phyloP scores from a whole-genome alignment of 1,140 invertebrate genomes.

The Drosophila rhopaloa region DNA sequence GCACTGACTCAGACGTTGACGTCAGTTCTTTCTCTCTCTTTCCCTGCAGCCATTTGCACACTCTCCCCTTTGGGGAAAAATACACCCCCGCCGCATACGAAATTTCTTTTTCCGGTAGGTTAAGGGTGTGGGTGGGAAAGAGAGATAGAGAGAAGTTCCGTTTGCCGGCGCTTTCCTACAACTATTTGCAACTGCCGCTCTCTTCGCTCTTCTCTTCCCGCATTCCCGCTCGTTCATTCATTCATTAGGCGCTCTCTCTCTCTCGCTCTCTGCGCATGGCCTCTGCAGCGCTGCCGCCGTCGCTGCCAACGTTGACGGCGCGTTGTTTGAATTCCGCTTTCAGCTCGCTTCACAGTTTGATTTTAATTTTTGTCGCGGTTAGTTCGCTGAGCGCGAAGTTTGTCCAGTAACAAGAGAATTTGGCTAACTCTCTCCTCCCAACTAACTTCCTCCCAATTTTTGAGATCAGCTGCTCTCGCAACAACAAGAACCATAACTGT shows the following conservation, averaged over 20 bases:
- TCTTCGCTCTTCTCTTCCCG: slow-evolving; percentile 18
- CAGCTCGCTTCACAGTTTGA: slow-evolving; percentile 63
- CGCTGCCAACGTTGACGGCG: slow-evolving; percentile 33
- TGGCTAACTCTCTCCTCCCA: slow-evolving; percentile 30
- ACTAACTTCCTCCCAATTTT: slow-evolving; percentile 29
- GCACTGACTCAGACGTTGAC: slow-evolving; percentile 67
- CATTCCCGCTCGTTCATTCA: slow-evolving; percentile 64
- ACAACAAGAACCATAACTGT: slow-evolving; percentile 35
- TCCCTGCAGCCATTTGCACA: background rate
- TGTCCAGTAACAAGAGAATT: slow-evolving; percentile 10
- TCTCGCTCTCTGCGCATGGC: slow-evolving; percentile 38
- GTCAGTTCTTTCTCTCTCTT: slow-evolving; percentile 41
- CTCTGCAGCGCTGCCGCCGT: slow-evolving; percentile 20
- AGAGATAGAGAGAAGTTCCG: slow-evolving; percentile 34
- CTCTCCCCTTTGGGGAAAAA: slow-evolving; percentile 47
- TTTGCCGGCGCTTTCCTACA: slow-evolving; percentile 72
- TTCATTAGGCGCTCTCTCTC: slow-evolving; percentile 42
- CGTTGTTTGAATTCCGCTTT: slow-evolving; percentile 64
- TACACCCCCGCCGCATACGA: slow-evolving; percentile 61
- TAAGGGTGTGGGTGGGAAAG: slow-evolving; percentile 39
- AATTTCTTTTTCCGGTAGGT: slow-evolving; percentile 51
- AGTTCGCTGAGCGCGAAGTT: slow-evolving; percentile 61
- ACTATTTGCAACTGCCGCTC: slow-evolving; percentile 49
- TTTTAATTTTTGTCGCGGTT: slow-evolving; percentile 75
- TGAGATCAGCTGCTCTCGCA: slow-evolving; percentile 49